Conservation (phyloP, 2,888 invertebrate genomes). For the Epinotia demarniana region DNA sequence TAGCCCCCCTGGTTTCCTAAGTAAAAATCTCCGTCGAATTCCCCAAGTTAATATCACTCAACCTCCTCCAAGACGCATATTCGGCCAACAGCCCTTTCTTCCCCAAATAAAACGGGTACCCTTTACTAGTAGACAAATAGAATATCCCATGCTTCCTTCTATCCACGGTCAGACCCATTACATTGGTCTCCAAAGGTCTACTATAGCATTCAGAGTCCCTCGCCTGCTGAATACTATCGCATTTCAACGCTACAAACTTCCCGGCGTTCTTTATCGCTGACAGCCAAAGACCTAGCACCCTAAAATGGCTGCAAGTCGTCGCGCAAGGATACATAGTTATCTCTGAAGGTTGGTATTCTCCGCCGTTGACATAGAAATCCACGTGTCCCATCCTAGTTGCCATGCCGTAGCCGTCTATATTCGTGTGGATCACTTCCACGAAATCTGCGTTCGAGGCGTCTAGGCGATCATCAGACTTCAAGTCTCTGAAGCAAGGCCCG, state of each 20-base stretch:
- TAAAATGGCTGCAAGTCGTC: constrained; percentile 75
- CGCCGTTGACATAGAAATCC: constrained; percentile 77
- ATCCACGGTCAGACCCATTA: constrained; percentile 66
- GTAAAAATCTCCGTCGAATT: constrained; percentile 70
- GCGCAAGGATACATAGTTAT: constrained; percentile 69
- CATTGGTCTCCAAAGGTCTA: constrained; percentile 64
- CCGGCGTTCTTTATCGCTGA: constrained; percentile 67
- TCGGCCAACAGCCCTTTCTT: constrained; percentile 67
- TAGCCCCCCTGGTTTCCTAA: constrained; percentile 49
- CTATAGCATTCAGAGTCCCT: constrained; percentile 69
- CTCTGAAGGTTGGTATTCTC: constrained; percentile 77
- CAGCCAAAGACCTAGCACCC: constrained; percentile 68
- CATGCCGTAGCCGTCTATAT: constrained; percentile 80
- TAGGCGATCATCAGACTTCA: constrained; percentile 63
- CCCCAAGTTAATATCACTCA: constrained; percentile 68
- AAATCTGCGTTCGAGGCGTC: constrained; percentile 72
- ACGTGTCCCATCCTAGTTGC: constrained; percentile 75
- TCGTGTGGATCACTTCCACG: constrained; percentile 76
- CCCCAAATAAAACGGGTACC: constrained; percentile 72
- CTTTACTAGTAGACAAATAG: constrained; percentile 69
- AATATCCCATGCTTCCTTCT: constrained; percentile 66
- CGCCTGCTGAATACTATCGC: constrained; percentile 71
- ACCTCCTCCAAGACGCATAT: constrained; percentile 66
- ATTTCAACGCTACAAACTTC: constrained; percentile 71
- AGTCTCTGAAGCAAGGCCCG: constrained; percentile 73